A percentile compares a stretch with the other conserved stretches of the same genome.
phyloP scores from a whole-genome alignment of 2,113 vertebrate species.

The Pontoporia blainvillei region DNA sequence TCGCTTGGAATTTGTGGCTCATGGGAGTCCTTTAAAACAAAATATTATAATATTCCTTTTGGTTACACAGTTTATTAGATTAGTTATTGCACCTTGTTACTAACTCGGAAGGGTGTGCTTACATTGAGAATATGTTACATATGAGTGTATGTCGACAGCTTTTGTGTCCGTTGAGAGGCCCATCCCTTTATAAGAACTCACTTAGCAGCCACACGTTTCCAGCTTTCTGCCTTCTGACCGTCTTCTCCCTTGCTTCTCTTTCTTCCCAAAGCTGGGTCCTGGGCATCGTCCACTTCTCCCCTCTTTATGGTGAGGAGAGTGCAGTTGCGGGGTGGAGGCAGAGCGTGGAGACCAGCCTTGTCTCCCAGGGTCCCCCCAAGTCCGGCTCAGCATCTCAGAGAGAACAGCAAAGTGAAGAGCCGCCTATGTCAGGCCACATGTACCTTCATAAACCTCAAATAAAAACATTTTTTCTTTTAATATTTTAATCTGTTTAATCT shows the following conservation, averaged over 20 bases:
- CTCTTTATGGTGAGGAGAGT: background rate
- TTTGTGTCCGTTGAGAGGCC: background rate
- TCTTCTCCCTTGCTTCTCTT: background rate
- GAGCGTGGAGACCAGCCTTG: rapidly evolving
- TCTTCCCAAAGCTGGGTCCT: background rate
- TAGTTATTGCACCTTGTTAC: background rate
- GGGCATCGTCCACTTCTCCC: background rate
- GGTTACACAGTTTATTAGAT: background rate
- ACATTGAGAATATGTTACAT: background rate
- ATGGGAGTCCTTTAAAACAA: background rate
- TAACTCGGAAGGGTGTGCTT: background rate
- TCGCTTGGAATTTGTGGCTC: background rate
- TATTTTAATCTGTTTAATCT: background rate
- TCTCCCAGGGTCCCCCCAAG: background rate
- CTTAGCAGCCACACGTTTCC: no score
- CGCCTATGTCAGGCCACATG: no score
- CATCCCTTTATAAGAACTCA: background rate
- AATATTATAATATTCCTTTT: background rate
- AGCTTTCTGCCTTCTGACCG: background rate
- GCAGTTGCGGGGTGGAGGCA: background rate
- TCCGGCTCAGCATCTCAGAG: background rate
- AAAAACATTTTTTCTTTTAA: background rate
- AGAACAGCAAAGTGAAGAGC: background rate
- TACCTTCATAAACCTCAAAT: background rate
- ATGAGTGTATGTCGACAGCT: rapidly evolving